These are phyloP conservation scores for Coelinius sp. DNA, from an alignment of 2,888 invertebrate genomes.

Conservation along the genomic window DNA sequence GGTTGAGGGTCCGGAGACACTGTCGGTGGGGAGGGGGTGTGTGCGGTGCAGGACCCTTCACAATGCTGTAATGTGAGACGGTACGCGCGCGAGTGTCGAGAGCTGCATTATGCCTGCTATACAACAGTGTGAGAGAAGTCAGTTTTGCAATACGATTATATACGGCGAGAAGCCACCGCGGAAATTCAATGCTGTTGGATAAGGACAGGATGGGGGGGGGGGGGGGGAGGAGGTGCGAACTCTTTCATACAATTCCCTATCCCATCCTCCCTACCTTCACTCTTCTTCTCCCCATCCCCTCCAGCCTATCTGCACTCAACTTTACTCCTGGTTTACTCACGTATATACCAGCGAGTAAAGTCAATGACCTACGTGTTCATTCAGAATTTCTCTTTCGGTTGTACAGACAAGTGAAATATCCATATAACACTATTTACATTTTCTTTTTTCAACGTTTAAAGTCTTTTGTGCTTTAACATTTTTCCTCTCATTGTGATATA, in stretches of 20 bases:
- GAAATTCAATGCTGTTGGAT: slow-evolving; percentile 32
- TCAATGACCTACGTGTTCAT: slow-evolving; percentile 37
- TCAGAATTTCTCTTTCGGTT: slow-evolving; percentile 33
- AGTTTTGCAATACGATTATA: slow-evolving; percentile 7
- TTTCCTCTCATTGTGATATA: neutral
- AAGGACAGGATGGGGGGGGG: neutral
- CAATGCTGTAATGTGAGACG: slow-evolving; percentile 62
- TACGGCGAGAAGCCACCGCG: neutral
- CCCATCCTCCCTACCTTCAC: neutral
- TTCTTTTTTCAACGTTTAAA: neutral
- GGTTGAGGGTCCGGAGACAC: slow-evolving; percentile 32
- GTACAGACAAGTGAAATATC: slow-evolving; percentile 12
- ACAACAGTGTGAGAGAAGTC: neutral
- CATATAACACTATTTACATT: neutral
- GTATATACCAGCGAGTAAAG: slow-evolving; percentile 16
- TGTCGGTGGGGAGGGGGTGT: slow-evolving; percentile 17
- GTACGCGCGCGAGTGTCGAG: slow-evolving; percentile 48
- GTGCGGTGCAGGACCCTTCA: slow-evolving; percentile 50
- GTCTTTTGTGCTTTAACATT: too few relatives aligned
- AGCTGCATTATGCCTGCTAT: slow-evolving; percentile 51
- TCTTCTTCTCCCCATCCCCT: neutral
- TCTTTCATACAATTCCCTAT: slow-evolving; percentile 28
- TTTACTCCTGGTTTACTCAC: slow-evolving; percentile 15
- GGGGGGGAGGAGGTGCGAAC: slow-evolving; percentile 26
- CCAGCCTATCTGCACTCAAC: neutral